Evolutionary conservation across 2,797 vertebrate genomes (phyloP), one percentile per base, ranked within the genome.

Genomic region (Esox masquinongy): DNA sequence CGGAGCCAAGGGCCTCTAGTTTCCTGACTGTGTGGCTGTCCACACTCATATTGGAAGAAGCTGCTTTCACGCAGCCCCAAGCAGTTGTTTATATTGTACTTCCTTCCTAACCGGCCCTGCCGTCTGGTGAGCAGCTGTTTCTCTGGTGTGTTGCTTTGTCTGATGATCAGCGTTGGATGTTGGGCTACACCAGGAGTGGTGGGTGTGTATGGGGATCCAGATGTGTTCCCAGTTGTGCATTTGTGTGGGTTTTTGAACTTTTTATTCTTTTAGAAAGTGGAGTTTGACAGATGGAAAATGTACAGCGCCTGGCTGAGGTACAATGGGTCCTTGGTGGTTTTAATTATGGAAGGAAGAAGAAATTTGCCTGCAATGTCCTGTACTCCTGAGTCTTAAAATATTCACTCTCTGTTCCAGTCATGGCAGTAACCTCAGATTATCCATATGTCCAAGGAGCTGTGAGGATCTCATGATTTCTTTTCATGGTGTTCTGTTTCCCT

Each of bases 101-200:
- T 26, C 53, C 70, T 73, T 76, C 8, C 17, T 39, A 9, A 17
- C 3, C 26, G 19, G 36, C 71, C 66, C 15, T 59, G 76, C 61
- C 78, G 83, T 86, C 84, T 90, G 89, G 75, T 72, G 75, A 82
- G 78, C 88, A 88, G 83, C 83, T 89, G 85, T 82, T 73, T 72
- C 50, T 51, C 63, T 79, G 77, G 51, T 84, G 31, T 83, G 82
- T 72, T 63, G 1, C 2, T 64, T 71, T 78, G 78, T 76, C 24
- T 79, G 66, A 73, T 15, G 63, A 73, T 16, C 26, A 74, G 17
- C 7, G 49, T 50, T 34, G 16, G 15, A 71, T 71, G 50, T 71
- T 53, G 26, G 16, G 16, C 50, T 53, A 12, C 6, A 71, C 49
- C 26, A 53, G 36, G 36, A 39, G 70, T 43, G 36, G 24, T 9